phyloP scores from a whole-genome alignment of 2,888 invertebrate species.

The Drosophila parthenogenetica region DNA sequence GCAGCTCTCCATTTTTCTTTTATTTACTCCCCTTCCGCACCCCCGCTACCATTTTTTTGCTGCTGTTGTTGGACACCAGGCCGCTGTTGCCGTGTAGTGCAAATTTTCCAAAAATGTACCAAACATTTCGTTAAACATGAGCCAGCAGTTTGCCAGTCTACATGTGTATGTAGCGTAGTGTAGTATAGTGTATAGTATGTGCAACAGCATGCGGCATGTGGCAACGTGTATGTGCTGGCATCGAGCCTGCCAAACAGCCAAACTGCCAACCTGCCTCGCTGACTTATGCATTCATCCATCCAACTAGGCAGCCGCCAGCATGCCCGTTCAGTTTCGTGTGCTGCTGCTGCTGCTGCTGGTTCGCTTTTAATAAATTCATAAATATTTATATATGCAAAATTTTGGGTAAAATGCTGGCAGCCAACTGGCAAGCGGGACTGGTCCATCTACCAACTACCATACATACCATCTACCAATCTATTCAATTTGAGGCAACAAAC shows the following conservation, averaged over 20 bases:
- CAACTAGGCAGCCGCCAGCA: constrained; percentile 61
- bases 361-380: constrained; percentile 86
- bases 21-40: neutral
- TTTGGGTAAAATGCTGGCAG: constrained; percentile 69
- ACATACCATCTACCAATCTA: constrained; percentile 59
- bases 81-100: constrained; percentile 57
- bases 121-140: constrained; percentile 73
- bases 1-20: constrained; percentile 32
- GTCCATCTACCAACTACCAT: neutral
- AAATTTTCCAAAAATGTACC: constrained; percentile 75
- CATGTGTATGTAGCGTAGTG: constrained; percentile 1
- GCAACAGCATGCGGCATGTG: constrained; percentile 35
- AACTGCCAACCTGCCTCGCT: constrained; percentile 59
- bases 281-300: constrained; percentile 80
- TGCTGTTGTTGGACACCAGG: constrained; percentile 1
- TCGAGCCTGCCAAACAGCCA: constrained; percentile 18
- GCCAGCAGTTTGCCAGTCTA: constrained; percentile 28
- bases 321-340: constrained; percentile 22
- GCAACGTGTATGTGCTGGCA: constrained; percentile 53
- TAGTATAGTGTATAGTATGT: constrained; percentile 28
- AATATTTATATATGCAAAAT: constrained; percentile 85
- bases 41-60: constrained; percentile 9
- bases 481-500: constrained; percentile 64
- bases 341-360: constrained; percentile 35
- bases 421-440: constrained; percentile 48